Conservation (phyloP, 2,113 vertebrate genomes). For the Promerops cafer region DNA sequence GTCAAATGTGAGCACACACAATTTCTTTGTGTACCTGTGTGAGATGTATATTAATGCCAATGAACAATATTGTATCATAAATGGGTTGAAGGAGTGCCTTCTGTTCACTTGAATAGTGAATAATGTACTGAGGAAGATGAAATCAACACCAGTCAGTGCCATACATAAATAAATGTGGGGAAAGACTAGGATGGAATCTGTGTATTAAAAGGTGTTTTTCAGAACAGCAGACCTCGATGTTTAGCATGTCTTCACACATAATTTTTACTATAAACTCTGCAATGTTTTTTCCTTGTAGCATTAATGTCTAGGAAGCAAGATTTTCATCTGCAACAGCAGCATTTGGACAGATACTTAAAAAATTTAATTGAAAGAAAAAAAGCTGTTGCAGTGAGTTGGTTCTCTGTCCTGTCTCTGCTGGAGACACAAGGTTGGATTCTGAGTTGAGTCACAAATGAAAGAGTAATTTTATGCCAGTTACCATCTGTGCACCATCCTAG, state of each 20-base stretch:
- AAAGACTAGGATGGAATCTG: neutral
- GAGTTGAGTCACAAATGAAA: neutral
- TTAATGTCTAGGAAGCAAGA: neutral
- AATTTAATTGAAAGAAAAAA: neutral
- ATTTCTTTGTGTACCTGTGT: neutral
- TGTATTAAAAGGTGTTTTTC: neutral
- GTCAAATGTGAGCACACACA: neutral
- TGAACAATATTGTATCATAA: neutral
- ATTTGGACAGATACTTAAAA: neutral
- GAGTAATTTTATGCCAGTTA: neutral
- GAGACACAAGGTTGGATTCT: neutral
- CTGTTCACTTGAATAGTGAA: neutral
- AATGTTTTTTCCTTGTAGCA: neutral
- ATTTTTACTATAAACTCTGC: neutral
- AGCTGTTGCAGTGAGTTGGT: neutral
- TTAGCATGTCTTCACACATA: neutral
- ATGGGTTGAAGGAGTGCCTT: neutral
- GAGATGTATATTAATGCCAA: neutral
- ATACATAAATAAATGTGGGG: neutral
- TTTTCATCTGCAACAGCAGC: neutral
- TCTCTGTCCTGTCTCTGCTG: neutral
- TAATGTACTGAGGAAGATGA: neutral
- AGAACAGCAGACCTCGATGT: neutral
- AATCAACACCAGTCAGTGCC: neutral
- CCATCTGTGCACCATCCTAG: slow-evolving; percentile 6